phyloP scores from a whole-genome alignment of 2,888 invertebrate genomes.

The Eupithecia abbreviata region DNA sequence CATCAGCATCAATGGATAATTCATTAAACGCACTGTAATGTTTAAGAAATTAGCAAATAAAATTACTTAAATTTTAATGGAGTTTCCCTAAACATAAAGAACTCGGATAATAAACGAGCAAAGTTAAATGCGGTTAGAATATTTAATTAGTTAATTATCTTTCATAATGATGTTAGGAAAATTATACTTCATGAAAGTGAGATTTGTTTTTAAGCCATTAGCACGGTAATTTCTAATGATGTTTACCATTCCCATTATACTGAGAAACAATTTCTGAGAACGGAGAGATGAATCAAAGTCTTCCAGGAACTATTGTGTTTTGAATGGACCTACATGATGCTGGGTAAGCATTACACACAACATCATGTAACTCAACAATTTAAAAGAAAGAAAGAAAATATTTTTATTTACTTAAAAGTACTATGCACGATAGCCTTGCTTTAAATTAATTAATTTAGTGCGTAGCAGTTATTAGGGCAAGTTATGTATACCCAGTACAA shows the following conservation, averaged over 20 bases:
- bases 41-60: background rate
- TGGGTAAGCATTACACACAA: too few species aligned
- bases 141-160: conserved; percentile 13
- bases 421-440: too few species aligned
- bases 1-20: background rate
- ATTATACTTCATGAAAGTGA: background rate
- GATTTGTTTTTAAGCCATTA: conserved; percentile 1
- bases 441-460: too few species aligned
- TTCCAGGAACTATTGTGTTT: conserved; percentile 2
- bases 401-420: too few species aligned
- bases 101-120: background rate
- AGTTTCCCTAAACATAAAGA: background rate
- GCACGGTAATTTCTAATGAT: background rate
- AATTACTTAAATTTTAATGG: conserved; percentile 2
- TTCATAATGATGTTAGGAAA: background rate
- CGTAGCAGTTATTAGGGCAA: too few species aligned
- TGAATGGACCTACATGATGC: background rate
- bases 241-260: background rate
- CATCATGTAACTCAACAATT: too few species aligned
- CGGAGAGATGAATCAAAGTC: background rate
- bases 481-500: too few species aligned
- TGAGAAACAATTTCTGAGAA: background rate
- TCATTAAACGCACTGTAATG: background rate
- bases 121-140: conserved; percentile 14
- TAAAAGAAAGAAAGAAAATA: too few species aligned